Percentiles rank a stretch among this genome's conserved stretches.
Conservation (phyloP, 92 coral and sea anemone genomes). For the Actinostola sp. region DNA sequence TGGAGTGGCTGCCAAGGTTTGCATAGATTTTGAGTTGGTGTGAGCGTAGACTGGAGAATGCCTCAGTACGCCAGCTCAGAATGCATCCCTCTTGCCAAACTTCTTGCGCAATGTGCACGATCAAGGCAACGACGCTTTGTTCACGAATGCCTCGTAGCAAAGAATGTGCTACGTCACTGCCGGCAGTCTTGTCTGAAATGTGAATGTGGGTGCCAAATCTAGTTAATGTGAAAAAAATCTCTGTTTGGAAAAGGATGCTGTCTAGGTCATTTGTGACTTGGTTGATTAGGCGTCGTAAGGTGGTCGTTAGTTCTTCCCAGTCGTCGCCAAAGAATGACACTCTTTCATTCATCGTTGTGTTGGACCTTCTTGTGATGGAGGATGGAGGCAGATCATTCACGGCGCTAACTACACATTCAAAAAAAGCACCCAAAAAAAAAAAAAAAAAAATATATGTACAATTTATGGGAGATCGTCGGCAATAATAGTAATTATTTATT, state of each 20-base stretch:
- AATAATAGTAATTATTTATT: no score
- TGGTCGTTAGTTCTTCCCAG: neutral
- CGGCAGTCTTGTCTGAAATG: neutral
- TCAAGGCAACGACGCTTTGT: no score
- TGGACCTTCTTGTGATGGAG: neutral
- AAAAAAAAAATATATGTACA: no score
- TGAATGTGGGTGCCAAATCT: slow-evolving; percentile 6
- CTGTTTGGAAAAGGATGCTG: no score
- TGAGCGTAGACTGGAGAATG: neutral
- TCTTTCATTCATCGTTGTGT: neutral
- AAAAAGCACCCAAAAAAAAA: neutral
- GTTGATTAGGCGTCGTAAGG: no score
- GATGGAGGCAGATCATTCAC: neutral
- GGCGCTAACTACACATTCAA: neutral
- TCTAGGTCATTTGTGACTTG: no score
- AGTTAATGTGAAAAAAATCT: neutral
- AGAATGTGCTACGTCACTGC: neutral
- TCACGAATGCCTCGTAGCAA: neutral
- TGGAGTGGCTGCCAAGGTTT: neutral
- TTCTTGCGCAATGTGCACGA: slow-evolving; percentile 3
- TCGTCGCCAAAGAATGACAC: neutral
- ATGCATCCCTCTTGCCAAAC: neutral
- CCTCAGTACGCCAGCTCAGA: slow-evolving; percentile 1
- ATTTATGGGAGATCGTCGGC: no score
- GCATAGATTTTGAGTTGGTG: neutral